phyloP scores from a whole-genome alignment of 2,888 invertebrate species.

The Copidosoma aretas region DNA sequence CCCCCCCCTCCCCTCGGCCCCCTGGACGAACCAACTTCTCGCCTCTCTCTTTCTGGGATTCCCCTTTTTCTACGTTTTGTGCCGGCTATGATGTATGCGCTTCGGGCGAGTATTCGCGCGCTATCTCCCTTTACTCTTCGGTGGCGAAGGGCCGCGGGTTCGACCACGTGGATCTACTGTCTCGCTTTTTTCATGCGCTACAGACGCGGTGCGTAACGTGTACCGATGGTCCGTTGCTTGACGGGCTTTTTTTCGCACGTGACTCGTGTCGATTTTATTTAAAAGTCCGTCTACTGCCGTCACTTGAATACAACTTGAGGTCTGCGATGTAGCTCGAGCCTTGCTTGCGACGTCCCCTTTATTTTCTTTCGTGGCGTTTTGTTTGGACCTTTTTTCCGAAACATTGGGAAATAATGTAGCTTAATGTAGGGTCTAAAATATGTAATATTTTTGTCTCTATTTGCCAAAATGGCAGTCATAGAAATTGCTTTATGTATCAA shows the following conservation, averaged over 20 bases:
- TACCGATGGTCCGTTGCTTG: not conserved
- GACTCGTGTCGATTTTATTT: not conserved
- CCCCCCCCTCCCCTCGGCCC: conserved; percentile 1
- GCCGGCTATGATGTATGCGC: conserved; percentile 12
- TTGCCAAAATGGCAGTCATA: no score
- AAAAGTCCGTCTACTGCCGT: no score
- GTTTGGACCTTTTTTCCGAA: no score
- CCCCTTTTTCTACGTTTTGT: conserved; percentile 1
- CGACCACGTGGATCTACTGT: conserved; percentile 47
- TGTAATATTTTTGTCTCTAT: no score
- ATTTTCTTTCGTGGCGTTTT: conserved; percentile 6
- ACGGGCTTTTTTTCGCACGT: conserved; percentile 7
- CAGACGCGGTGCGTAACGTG: not conserved
- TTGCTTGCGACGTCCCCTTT: not conserved
- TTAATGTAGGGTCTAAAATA: no score
- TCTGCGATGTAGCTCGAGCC: no score
- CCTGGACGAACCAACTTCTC: not conserved
- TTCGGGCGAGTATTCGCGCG: not conserved
- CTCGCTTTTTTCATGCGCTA: conserved; percentile 16
- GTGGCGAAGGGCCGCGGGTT: conserved; percentile 9
- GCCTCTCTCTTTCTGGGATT: conserved; percentile 14
- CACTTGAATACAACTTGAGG: no score
- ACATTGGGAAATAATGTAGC: no score
- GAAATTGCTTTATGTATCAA: no score
- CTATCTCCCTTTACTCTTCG: not conserved